A percentile compares a stretch with the other conserved stretches of the same genome.
Evolutionary conservation across 2,113 vertebrate genomes (phyloP).

Genomic region (Petroica traversi): DNA sequence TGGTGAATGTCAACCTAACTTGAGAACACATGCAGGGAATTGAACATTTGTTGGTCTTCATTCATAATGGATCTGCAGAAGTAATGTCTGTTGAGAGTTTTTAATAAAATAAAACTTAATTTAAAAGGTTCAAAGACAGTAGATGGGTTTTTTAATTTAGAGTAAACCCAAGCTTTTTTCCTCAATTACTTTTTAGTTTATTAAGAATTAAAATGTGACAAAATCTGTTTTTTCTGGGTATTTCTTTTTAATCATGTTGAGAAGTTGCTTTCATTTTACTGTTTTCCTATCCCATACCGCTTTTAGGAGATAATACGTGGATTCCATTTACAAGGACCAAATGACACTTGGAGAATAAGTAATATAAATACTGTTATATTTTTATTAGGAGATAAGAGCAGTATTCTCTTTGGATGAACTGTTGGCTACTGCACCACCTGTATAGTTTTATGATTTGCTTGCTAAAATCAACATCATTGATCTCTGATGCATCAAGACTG

Average conservation of each 20-base stretch:
- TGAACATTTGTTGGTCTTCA: neutral
- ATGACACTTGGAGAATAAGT: neutral
- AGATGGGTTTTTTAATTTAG: neutral
- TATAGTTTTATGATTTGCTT: neutral
- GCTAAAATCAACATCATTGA: neutral
- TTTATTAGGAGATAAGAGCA: neutral
- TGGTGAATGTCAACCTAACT: neutral
- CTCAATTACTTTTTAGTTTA: neutral
- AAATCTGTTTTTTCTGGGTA: neutral
- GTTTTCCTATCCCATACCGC: neutral
- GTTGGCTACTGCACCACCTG: neutral
- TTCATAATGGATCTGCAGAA: neutral
- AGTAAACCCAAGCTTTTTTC: neutral
- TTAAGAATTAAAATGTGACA: neutral
- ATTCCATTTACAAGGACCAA: neutral
- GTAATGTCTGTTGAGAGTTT: neutral
- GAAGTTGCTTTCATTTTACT: neutral
- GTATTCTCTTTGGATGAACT: neutral
- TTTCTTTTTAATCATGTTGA: neutral
- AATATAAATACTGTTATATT: neutral
- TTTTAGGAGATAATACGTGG: neutral
- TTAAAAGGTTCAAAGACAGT: neutral
- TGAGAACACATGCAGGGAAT: neutral
- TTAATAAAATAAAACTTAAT: neutral
- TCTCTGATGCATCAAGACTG: neutral